Conservation (phyloP, 2,797 vertebrate genomes). For the Aulostomus chinensis region DNA sequence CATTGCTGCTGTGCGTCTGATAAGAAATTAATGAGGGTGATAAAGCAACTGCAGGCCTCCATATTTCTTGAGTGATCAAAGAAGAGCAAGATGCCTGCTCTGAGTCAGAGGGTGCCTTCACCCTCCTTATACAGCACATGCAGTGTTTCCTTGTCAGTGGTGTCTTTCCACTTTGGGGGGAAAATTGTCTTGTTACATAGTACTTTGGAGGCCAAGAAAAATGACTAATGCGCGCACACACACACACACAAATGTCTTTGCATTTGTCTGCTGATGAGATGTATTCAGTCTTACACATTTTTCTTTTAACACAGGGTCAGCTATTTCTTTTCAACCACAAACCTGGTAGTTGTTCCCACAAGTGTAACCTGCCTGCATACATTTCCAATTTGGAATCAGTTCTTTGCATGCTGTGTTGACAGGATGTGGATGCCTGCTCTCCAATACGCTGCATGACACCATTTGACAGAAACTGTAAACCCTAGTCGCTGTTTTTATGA, state of each 20-base stretch:
- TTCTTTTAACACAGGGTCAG: too few relatives aligned
- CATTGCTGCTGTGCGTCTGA: conserved; percentile 32
- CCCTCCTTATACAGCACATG: conserved; percentile 10
- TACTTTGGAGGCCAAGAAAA: not conserved
- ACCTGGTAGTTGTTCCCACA: too few relatives aligned
- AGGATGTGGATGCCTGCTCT: conserved; percentile 16
- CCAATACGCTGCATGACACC: conserved; percentile 48
- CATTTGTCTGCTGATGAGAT: too few relatives aligned
- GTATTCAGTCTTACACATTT: too few relatives aligned
- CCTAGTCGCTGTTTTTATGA: conserved; percentile 14
- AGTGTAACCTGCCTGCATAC: too few relatives aligned
- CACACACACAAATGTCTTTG: not conserved
- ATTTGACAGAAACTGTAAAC: conserved; percentile 34
- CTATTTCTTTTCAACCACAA: too few relatives aligned
- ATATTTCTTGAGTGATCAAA: conserved; percentile 54
- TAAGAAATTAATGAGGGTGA: conserved; percentile 57
- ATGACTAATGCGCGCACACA: too few relatives aligned
- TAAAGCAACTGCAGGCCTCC: conserved; percentile 40
- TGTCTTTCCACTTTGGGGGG: conserved; percentile 4
- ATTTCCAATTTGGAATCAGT: conserved; percentile 14
- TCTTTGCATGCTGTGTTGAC: conserved; percentile 9
- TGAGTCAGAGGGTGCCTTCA: conserved; percentile 33
- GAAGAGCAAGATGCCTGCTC: conserved; percentile 7
- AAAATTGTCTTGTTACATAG: conserved; percentile 27
- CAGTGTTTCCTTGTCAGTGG: conserved; percentile 18